Conservation (phyloP, 30 jellyfish, hydroid and myxozoan genomes). For the Aurelia aurita region DNA sequence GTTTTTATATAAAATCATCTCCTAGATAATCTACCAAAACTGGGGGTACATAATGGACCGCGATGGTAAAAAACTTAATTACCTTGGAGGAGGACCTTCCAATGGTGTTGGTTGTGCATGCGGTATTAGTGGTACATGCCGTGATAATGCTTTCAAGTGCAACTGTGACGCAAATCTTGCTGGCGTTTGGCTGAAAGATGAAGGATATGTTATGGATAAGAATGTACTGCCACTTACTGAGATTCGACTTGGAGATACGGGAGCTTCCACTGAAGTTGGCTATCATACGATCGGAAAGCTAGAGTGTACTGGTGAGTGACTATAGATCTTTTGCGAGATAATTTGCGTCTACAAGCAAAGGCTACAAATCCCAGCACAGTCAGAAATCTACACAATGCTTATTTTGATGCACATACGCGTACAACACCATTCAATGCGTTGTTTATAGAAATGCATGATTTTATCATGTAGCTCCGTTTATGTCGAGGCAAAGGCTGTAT, state of each 20-base stretch:
- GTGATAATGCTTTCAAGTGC: not conserved
- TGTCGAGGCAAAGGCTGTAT: too few relatives aligned
- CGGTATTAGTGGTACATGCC: constrained; percentile 49
- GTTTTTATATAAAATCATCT: too few relatives aligned
- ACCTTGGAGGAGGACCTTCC: constrained; percentile 66
- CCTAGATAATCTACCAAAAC: not conserved
- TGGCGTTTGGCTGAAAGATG: constrained; percentile 2
- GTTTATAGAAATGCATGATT: too few relatives aligned
- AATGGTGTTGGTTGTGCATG: constrained; percentile 67
- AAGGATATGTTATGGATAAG: constrained; percentile 45
- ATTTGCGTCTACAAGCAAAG: too few relatives aligned
- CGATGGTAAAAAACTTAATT: not conserved
- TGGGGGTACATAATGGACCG: constrained; percentile 20
- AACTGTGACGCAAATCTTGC: constrained; percentile 54
- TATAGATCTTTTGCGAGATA: too few relatives aligned
- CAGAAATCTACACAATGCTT: too few relatives aligned
- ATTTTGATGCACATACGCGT: too few relatives aligned
- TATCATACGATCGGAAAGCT: constrained; percentile 54
- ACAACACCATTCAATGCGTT: too few relatives aligned
- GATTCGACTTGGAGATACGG: constrained; percentile 50
- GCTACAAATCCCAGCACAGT: too few relatives aligned
- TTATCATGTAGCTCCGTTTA: too few relatives aligned
- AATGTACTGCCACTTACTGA: constrained; percentile 53
- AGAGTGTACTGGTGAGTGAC: constrained; percentile 41
- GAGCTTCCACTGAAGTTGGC: constrained; percentile 18